Base-by-base conservation (phyloP, 37 sponge, comb jelly and placozoan genomes). In the Aplysina aerophoba region DNA sequence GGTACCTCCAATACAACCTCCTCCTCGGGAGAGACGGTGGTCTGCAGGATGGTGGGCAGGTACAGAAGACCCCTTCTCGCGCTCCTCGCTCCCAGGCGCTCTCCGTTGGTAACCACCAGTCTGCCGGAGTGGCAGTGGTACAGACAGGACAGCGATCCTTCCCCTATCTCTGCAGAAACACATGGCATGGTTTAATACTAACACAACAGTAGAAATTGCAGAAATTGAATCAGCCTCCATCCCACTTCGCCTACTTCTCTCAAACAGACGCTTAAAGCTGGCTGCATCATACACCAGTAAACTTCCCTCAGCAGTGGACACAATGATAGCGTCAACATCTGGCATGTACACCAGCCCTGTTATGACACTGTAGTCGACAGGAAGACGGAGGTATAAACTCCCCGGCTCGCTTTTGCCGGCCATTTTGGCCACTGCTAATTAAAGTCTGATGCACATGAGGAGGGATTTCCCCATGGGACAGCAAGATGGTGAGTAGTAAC, bases 21-120 rank as follows among this genome's bases (percentile, higher is more conserved):
- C 19, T 85, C 75, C n/a, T 41, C 27, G 27, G 41, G 31, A 38
- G 35, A 3, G 15, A 20, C 79, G 19, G 85, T 65, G 12, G 85
- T 33, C 61, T 91, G 92, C 31, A 91, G 78, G 22, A 91, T 80
- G 61, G 88, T 85, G 22, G 27, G n/a, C 31, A 91, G 40, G 39
- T 78, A 37, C 15, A 91, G 17, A 0, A 50, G 25, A 3, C 77
- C 88, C n/a, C 72, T 79, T n/a, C 59, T 6, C 39, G 63, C 44
- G 21, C 66, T 35, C 50, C 92, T 41, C 21, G 85, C 92, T 13
- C 88, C 88, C 33, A 91, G 50, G 1, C 30, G 33, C 35, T 37
- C 59, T 4, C 81, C 85, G 21, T 34, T 39, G 39, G 78, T 85
- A 8, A 83, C 81, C 73, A 91, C 85, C 66, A 91, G 82, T 50